phyloP scores from a whole-genome alignment of 2,113 vertebrate genomes.

The Cynoglossus semilaevis region DNA sequence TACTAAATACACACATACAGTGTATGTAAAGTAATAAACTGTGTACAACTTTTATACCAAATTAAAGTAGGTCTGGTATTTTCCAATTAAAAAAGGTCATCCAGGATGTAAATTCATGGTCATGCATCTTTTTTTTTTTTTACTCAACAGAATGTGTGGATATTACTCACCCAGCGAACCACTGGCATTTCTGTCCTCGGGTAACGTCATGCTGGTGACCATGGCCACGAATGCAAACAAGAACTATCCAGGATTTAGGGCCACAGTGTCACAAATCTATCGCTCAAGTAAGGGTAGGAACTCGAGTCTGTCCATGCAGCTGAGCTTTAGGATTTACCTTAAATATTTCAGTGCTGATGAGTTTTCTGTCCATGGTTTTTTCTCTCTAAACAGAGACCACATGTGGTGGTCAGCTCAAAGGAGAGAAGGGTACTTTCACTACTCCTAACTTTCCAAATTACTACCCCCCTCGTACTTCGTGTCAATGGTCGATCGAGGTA shows the following conservation, averaged over 20 bases:
- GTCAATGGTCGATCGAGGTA: slow-evolving; percentile 88
- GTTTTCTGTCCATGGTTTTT: not conserved
- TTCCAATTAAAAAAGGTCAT: too few relatives aligned
- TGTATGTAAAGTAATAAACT: too few relatives aligned
- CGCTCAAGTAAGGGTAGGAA: slow-evolving; percentile 57
- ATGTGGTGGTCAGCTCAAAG: slow-evolving; percentile 78
- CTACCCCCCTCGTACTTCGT: slow-evolving; percentile 81
- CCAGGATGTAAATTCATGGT: not conserved
- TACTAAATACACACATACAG: too few relatives aligned
- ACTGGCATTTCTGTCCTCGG: slow-evolving; percentile 86
- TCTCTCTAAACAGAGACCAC: slow-evolving; percentile 15
- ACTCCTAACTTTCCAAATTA: slow-evolving; percentile 88
- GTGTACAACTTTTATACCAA: too few relatives aligned
- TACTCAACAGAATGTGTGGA: slow-evolving; percentile 84
- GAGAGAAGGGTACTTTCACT: slow-evolving; percentile 71
- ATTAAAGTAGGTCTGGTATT: too few relatives aligned
- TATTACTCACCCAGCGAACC: slow-evolving; percentile 81
- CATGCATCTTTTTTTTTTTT: not conserved
- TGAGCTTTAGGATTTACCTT: not conserved
- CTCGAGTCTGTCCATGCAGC: not conserved
- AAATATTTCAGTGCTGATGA: not conserved
- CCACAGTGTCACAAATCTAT: slow-evolving; percentile 80
- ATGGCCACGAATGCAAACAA: slow-evolving; percentile 77
- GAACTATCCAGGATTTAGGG: slow-evolving; percentile 86
- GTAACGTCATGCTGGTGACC: slow-evolving; percentile 88